Base-by-base conservation (phyloP, 1,140 invertebrate species). In the Eumeta japonica region DNA sequence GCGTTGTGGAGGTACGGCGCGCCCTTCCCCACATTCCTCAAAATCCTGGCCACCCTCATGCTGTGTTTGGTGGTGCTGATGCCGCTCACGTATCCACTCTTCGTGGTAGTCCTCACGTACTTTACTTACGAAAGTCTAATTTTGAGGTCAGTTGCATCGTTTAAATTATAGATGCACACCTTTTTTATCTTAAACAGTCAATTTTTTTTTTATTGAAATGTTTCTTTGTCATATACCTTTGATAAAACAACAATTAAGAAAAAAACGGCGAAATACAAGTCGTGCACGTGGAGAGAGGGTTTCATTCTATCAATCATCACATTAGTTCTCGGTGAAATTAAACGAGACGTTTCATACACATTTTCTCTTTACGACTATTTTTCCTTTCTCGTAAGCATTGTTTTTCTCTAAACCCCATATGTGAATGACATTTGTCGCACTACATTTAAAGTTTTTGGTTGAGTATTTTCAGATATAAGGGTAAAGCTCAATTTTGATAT, bases 1-100 rank as follows among this genome's bases (percentile, higher is more conserved):
- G 38, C 62, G 0, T 42, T 75, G 2, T 75, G 71, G 71, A 52
- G 52, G 12, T 64, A 73, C 43, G 65, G 70, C 1, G 59, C 67
- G 9, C 61, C 68, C 0, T 75, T 73, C 38, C 71, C 71, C 1
- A 75, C 71, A 9, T 73, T 73, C 49, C 54, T 73, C 15, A 75
- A 73, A 35, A 48, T 75, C n/a, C 59, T 73, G 13, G 63, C 52
- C 12, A 58, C 66, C 4, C 43, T 72, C 4, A 11, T 72, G 2
- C 48, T 75, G 2, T 62, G 58, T 37, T 47, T 73, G 13, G 37
- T 68, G 10, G 51, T 62, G 13, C 16, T 67, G 2, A 43, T 73
- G 52, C 68, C 68, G 3, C 55, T 73, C 1, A 38, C 64, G 4
- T 73, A 73, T 36, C 68, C 68, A 2, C 5, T 67, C 3, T 73